Evolutionary conservation across 2,113 vertebrate genomes (phyloP).

Genomic region (Phainopepla nitens): DNA sequence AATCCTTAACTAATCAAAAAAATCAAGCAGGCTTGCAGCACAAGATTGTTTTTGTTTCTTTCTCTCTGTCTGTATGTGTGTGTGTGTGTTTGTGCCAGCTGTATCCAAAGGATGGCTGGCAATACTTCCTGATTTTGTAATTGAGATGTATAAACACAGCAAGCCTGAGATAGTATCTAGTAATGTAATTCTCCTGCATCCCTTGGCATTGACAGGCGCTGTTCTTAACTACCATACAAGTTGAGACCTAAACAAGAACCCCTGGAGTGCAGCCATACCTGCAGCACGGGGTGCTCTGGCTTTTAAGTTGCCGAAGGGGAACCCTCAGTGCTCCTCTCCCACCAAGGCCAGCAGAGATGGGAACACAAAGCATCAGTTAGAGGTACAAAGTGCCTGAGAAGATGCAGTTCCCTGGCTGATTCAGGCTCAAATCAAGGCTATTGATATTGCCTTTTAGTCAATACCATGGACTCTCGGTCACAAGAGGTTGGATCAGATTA

Average conservation of each 20-base stretch:
- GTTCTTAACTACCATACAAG: background rate
- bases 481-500: constrained; percentile 54
- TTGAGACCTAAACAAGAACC: background rate
- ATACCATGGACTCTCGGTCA: constrained; percentile 19
- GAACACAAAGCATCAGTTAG: background rate
- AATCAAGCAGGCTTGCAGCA: background rate
- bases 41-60: background rate
- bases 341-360: background rate
- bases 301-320: background rate
- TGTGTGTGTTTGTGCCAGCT: background rate
- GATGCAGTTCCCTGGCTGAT: background rate
- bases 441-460: constrained; percentile 45
- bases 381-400: background rate
- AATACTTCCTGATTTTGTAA: constrained; percentile 31
- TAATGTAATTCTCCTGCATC: constrained; percentile 30
- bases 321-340: background rate
- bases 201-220: constrained; percentile 10
- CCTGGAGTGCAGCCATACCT: background rate
- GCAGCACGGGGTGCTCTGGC: background rate
- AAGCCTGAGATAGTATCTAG: background rate
- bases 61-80: background rate
- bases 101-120: constrained; percentile 12
- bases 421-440: constrained; percentile 17
- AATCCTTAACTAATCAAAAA: background rate
- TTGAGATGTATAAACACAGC: constrained; percentile 24